Evolutionary conservation across 2,113 vertebrate genomes (phyloP).

Genomic region (Istiophorus platypterus): DNA sequence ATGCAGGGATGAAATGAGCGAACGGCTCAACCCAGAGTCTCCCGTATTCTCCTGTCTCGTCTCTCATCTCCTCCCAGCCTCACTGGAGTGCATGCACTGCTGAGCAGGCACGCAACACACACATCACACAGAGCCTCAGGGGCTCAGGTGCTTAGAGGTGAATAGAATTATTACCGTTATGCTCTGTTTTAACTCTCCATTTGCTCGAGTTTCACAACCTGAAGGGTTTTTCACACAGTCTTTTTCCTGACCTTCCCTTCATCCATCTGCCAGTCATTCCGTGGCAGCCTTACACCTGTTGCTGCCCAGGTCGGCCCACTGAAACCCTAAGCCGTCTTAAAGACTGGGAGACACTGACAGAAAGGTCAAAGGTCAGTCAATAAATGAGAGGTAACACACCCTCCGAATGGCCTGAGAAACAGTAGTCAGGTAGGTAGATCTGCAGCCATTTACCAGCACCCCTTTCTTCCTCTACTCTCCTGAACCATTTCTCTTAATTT

Average conservation of each 20-base stretch:
- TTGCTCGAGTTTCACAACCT: constrained; percentile 69
- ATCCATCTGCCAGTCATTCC: constrained; percentile 54
- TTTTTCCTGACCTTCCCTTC: constrained; percentile 21
- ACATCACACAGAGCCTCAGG: constrained; percentile 40
- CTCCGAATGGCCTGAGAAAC: constrained; percentile 43
- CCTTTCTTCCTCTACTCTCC: background rate
- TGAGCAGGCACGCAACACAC: constrained; percentile 57
- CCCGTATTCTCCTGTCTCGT: constrained; percentile 52
- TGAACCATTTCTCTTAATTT: constrained; percentile 15
- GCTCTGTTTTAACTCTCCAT: constrained; percentile 67
- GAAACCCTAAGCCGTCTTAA: constrained; percentile 73
- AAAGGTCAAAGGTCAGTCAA: constrained; percentile 69
- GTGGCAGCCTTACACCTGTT: constrained; percentile 73
- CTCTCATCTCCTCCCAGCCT: constrained; percentile 61
- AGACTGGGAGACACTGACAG: constrained; percentile 60
- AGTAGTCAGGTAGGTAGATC: constrained; percentile 29
- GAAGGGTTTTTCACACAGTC: constrained; percentile 41
- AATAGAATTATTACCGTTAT: constrained; percentile 65
- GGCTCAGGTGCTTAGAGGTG: constrained; percentile 73
- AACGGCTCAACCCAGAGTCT: constrained; percentile 50
- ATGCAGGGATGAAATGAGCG: constrained; percentile 53
- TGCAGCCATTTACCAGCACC: constrained; percentile 21
- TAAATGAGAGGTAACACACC: constrained; percentile 55
- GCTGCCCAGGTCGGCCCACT: constrained; percentile 38
- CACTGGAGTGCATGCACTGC: constrained; percentile 50